These are phyloP conservation scores for Danio kyathit DNA, from an alignment of 2,797 vertebrate species.

Conservation along the genomic window DNA sequence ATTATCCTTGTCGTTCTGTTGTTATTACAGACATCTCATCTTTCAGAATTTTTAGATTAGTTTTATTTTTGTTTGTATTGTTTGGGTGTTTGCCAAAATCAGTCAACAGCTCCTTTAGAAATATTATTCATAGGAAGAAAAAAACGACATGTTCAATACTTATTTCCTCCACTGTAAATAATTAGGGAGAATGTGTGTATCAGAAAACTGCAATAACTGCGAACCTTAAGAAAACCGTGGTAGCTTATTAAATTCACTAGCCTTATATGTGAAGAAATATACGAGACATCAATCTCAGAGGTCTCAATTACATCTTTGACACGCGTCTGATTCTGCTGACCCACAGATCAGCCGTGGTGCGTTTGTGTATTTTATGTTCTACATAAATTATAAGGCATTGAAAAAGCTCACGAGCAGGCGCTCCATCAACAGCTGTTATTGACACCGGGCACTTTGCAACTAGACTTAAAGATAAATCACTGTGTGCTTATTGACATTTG, in stretches of 20 bases:
- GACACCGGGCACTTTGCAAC: constrained; percentile 61
- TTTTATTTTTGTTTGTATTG: too few species aligned
- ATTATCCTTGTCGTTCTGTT: too few species aligned
- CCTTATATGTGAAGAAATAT: not conserved
- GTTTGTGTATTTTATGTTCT: constrained; percentile 55
- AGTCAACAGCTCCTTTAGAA: too few species aligned
- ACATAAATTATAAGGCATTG: constrained; percentile 63
- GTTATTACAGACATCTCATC: too few species aligned
- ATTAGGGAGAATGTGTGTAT: not conserved
- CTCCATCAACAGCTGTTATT: constrained; percentile 63
- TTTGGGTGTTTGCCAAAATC: too few species aligned
- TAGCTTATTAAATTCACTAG: not conserved
- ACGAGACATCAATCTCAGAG: constrained; percentile 36
- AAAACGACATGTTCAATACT: too few species aligned
- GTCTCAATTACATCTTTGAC: constrained; percentile 60
- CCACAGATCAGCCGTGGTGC: constrained; percentile 52
- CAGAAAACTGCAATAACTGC: constrained; percentile 48
- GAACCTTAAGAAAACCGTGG: constrained; percentile 14
- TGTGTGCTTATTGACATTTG: constrained; percentile 63
- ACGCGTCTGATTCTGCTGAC: constrained; percentile 40
- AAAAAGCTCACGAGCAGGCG: constrained; percentile 35
- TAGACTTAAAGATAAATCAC: constrained; percentile 64
- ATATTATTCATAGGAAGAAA: too few species aligned
- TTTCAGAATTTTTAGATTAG: too few species aligned
- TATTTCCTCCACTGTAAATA: too few species aligned